These are phyloP conservation scores for Indicator indicator DNA, from an alignment of 2,113 vertebrate species.

Conservation along the genomic window DNA sequence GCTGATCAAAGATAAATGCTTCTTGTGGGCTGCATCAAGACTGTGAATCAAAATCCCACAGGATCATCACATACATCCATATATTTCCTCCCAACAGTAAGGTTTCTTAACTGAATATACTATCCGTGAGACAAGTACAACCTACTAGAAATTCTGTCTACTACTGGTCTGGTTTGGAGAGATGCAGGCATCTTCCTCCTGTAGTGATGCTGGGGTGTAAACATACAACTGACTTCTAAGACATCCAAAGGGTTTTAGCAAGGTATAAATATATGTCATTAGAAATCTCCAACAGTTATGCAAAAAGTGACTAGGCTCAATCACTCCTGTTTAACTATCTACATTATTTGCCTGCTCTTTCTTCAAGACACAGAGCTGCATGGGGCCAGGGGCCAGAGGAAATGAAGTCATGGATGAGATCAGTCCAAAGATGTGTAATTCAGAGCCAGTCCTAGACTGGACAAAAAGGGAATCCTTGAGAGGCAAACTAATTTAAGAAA, in stretches of 20 bases:
- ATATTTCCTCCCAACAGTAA: not conserved
- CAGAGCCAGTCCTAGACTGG: not conserved
- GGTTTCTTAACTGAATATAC: not conserved
- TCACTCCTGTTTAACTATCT: not conserved
- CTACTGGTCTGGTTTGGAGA: not conserved
- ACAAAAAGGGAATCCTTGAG: not conserved
- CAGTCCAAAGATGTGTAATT: not conserved
- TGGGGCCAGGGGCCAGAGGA: not conserved
- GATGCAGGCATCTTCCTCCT: not conserved
- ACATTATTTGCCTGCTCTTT: not conserved
- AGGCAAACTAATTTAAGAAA: not conserved
- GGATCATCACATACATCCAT: not conserved
- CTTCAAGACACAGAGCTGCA: not conserved
- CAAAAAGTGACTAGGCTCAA: not conserved
- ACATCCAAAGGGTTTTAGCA: not conserved
- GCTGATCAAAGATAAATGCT: not conserved
- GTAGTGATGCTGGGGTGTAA: not conserved
- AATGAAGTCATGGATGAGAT: not conserved
- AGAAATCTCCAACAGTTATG: not conserved
- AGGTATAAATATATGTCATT: not conserved
- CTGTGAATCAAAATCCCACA: not conserved
- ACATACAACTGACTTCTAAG: not conserved
- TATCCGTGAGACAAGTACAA: not conserved
- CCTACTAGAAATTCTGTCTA: not conserved
- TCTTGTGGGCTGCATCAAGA: not conserved